These are phyloP conservation scores for Hydrocynus forskahlii DNA, from an alignment of 2,797 vertebrate species.

Conservation along the genomic window DNA sequence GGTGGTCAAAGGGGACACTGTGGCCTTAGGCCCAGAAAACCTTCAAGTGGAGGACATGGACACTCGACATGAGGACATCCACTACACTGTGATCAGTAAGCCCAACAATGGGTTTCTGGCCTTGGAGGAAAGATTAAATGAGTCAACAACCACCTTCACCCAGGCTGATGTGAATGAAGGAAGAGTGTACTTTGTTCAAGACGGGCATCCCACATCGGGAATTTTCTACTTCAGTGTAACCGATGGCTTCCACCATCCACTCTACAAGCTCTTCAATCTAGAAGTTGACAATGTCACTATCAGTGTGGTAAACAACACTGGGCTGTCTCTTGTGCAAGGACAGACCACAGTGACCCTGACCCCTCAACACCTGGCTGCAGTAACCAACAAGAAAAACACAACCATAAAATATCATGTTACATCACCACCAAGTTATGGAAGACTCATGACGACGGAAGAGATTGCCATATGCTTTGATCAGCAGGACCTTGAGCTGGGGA, in stretches of 20 bases:
- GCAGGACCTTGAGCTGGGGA: conserved; percentile 78
- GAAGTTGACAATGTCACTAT: conserved; percentile 83
- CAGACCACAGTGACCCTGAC: conserved; percentile 78
- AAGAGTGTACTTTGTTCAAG: conserved; percentile 85
- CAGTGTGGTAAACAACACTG: conserved; percentile 84
- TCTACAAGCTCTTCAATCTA: conserved; percentile 88
- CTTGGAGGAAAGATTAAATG: conserved; percentile 75
- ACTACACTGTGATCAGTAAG: conserved; percentile 81
- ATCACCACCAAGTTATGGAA: conserved; percentile 79
- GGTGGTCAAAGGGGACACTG: conserved; percentile 82
- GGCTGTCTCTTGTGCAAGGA: conserved; percentile 82
- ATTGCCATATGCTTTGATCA: conserved; percentile 81
- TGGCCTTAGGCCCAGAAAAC: conserved; percentile 78
- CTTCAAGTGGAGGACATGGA: conserved; percentile 88
- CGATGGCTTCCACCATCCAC: conserved; percentile 86
- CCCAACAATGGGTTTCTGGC: conserved; percentile 88
- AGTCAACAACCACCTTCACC: conserved; percentile 82
- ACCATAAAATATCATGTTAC: conserved; percentile 83
- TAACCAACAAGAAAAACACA: conserved; percentile 81
- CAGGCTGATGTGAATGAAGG: conserved; percentile 86
- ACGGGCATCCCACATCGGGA: conserved; percentile 84
- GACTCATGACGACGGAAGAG: conserved; percentile 78
- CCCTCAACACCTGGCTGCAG: conserved; percentile 81
- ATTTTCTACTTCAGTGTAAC: conserved; percentile 91
- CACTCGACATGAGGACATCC: conserved; percentile 85